Base-by-base conservation (phyloP, 2,888 invertebrate species). In the Oxytorus armatus region DNA sequence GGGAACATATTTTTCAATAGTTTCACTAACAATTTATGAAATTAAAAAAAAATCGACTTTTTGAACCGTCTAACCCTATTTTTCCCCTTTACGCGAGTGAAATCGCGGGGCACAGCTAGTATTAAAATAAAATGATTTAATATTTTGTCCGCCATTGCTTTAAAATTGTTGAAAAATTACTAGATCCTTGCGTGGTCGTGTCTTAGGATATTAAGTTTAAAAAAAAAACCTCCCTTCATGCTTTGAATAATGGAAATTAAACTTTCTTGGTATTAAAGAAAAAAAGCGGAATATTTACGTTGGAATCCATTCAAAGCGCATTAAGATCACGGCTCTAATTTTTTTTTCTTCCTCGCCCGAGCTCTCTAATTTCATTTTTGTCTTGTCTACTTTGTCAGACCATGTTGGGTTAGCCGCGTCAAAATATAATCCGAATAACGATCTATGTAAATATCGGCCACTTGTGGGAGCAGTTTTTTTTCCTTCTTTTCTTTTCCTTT, bases 391-490 rank as follows among this genome's bases (percentile, higher is more conserved):
- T 29, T 66, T 66, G 75, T 66, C 74, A 55, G 74, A 36, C 3
- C 36, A 23, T 7, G 36, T 36, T 39, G 44, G 42, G 16, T 4
- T 14, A 57, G 72, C 51, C 25, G 10, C 61, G 47, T 21, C 36
- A 3, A n/a, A 16, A 25, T 49, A 59, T 49, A 77, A 73, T 78
- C 78, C 61, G 44, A 42, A 73, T 18, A 78, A 36, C 73, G 61
- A 78, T 78, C 78, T 78, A 78, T 78, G 78, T 78, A 68, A 78
- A 78, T 78, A 78, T 68, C 66, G 53, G 73, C 36, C 33, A 53
- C 66, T 53, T 36, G 66, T 61, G 66, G 16, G 68, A 59, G 23
- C 16, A 61, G 55, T 70, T 57, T 53, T 33, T 39, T 25, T 53
- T 23, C 5, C 10, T 25, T n/a, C n/a, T 18, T 18, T 57, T 18